A percentile compares a stretch with the other conserved stretches of the same genome.
Evolutionary conservation across 2,888 invertebrate species (phyloP).

Genomic region (Lordiphosa fenestrarum): DNA sequence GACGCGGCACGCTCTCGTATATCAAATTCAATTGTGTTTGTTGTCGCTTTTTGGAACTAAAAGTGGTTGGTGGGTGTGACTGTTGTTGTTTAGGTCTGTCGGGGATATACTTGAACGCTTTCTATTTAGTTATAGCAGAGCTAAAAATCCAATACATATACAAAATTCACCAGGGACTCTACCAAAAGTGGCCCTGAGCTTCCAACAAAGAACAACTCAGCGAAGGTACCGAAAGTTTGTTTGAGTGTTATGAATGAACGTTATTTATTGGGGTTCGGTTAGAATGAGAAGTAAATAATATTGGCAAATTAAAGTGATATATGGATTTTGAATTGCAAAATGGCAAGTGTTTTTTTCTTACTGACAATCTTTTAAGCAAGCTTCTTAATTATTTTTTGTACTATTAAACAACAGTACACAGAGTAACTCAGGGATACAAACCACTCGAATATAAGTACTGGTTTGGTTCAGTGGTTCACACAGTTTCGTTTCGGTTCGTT

Average conservation of each 20-base stretch:
- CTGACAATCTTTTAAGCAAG: no score
- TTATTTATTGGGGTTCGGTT: slow-evolving; percentile 6
- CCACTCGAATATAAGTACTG: no score
- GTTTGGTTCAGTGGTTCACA: no score
- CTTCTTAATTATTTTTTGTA: no score
- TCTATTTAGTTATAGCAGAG: slow-evolving; percentile 38
- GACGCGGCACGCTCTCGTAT: slow-evolving; percentile 48
- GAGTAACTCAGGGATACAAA: no score
- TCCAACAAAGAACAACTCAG: slow-evolving; percentile 11
- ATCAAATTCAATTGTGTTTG: slow-evolving; percentile 55
- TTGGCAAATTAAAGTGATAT: slow-evolving; percentile 9
- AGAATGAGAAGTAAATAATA: slow-evolving; percentile 1
- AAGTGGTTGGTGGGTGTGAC: slow-evolving; percentile 32
- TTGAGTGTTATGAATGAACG: slow-evolving; percentile 5
- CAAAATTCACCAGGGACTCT: slow-evolving; percentile 9
- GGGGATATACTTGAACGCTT: slow-evolving; percentile 47
- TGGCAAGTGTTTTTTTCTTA: background rate
- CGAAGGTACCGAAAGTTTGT: slow-evolving; percentile 5
- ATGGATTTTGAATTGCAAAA: background rate
- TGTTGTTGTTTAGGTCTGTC: slow-evolving; percentile 22
- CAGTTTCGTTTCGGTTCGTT: no score
- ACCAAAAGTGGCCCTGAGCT: slow-evolving; percentile 17
- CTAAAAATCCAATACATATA: slow-evolving; percentile 13
- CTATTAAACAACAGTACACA: no score
- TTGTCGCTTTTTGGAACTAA: slow-evolving; percentile 35